Base-by-base conservation (phyloP, 2,113 vertebrate genomes). In the zebrafish (Danio rerio) region DNA sequence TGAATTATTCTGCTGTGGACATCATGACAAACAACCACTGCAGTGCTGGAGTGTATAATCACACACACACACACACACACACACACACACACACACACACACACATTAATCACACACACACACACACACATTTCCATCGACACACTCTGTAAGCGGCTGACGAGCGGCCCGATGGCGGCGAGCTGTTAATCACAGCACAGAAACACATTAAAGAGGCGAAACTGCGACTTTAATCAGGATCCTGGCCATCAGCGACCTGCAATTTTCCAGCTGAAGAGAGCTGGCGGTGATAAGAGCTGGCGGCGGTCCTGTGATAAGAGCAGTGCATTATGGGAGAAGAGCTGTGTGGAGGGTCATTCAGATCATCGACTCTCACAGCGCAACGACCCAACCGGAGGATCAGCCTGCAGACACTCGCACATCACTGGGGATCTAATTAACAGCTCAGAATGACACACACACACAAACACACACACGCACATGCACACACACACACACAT, bases 251-350 rank as follows among this genome's bases (percentile, higher is more conserved):
- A 6, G 8, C 2, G 13, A 40, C 9, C 13, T 2, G 5, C 5
- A 9, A 16, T 55, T 55, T 42, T 73, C 50, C 50, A 53, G 31
- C 31, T 58, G 71, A 74, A 43, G 71, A 74, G 70, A 72, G 70
- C 16, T 13, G 13, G 70, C 5, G 0, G 10, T 2, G 70, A 72
- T 72, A 68, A 68, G 63, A 45, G 63, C 31, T 16, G 7, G 42
- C 4, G 15, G 21, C 21, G 16, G 55, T 18, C n/a, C 16, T n/a
- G 9, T 1, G 58, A 61, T 61, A 66, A 68, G 65, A 72, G 70
- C 21, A 7, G 70, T 72, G 70, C 50, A 40, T 72, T 72, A 40
- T 72, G 70, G 70, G 50, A 55, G 15, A 40, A 73, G 21, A 40
- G 49, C 13, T 7, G 20, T 12, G 50, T 53, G 70, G 49, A 52